Conservation (phyloP, 2,797 vertebrate species). For the Pelodytes ibericus region DNA sequence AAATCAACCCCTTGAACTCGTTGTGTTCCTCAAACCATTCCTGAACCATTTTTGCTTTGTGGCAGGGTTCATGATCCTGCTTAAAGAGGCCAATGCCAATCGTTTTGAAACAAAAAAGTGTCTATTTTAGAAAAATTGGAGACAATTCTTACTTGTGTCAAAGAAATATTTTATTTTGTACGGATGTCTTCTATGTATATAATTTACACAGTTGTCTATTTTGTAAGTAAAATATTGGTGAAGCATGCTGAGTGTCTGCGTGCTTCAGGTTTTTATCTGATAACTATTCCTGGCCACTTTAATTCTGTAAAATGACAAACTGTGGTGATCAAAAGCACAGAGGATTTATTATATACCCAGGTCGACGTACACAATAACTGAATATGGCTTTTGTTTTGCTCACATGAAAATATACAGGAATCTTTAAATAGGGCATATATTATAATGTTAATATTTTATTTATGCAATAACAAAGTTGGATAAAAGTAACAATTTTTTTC, state of each 20-base stretch:
- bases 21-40: too few species aligned
- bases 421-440: too few species aligned
- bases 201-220: neutral
- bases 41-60: too few species aligned
- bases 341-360: neutral
- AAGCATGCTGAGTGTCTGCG: neutral
- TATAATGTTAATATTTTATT: too few species aligned
- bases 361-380: neutral
- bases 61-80: too few species aligned
- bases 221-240: conserved; percentile 1
- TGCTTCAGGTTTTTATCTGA: neutral
- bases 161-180: conserved; percentile 2
- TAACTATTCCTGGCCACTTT: neutral
- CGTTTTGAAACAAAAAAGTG: too few species aligned
- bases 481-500: too few species aligned
- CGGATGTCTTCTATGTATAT: neutral
- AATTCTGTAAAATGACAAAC: neutral
- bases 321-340: neutral
- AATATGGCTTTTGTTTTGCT: neutral
- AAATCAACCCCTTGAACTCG: too few species aligned
- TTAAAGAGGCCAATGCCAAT: too few species aligned
- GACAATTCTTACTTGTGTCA: neutral
- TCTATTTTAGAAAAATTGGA: too few species aligned
- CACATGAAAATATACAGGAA: neutral
- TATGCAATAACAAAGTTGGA: too few species aligned